phyloP scores from a whole-genome alignment of 92 coral and sea anemone species.

The Epizoanthus scotinus region DNA sequence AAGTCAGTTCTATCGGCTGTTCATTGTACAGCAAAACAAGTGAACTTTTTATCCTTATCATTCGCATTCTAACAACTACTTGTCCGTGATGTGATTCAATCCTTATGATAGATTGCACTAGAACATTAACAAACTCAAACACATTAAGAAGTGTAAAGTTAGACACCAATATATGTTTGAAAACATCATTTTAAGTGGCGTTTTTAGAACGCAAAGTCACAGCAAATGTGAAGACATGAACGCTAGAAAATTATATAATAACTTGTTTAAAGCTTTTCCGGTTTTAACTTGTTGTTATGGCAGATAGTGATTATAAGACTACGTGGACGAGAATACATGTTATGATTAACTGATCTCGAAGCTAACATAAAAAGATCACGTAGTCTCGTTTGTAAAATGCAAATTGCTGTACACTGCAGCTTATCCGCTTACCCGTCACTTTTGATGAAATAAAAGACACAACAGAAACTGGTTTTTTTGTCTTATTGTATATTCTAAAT shows the following conservation, averaged over 20 bases:
- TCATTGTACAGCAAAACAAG: too few species aligned
- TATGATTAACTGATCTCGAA: background rate
- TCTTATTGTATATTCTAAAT: background rate
- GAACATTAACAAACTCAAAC: conserved; percentile 15
- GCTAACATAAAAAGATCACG: background rate
- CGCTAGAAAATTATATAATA: conserved; percentile 7
- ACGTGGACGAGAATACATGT: background rate
- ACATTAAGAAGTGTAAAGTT: background rate
- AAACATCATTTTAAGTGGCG: background rate
- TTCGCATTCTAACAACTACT: background rate
- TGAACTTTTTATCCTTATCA: background rate
- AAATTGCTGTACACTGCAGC: too few species aligned
- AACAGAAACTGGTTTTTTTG: too few species aligned
- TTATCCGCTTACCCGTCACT: too few species aligned
- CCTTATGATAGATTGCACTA: conserved; percentile 1
- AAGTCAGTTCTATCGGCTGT: background rate
- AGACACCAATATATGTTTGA: conserved; percentile 8
- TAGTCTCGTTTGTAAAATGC: too few species aligned
- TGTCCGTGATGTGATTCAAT: conserved; percentile 21
- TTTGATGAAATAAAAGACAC: too few species aligned
- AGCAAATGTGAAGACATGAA: conserved; percentile 4
- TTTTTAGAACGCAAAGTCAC: conserved; percentile 10
- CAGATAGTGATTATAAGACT: background rate
- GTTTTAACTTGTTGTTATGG: background rate
- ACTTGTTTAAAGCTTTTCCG: conserved; percentile 12